Percentiles rank a stretch among this genome's conserved stretches.
phyloP scores from a whole-genome alignment of 2,888 invertebrate genomes.

The Clostera curtula region DNA sequence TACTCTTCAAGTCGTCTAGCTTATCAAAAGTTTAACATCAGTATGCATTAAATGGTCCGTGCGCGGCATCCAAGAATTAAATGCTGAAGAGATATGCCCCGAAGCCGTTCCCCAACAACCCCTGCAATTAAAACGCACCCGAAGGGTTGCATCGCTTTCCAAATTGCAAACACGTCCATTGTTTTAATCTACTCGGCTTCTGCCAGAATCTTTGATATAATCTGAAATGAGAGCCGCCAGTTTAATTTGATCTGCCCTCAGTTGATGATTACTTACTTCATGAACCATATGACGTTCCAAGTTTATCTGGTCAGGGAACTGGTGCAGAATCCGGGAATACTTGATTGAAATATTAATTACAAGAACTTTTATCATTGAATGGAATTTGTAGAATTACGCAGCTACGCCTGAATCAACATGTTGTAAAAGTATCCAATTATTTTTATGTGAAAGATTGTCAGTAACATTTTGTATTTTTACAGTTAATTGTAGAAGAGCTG shows the following conservation, averaged over 20 bases:
- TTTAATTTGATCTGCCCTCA: conserved; percentile 29
- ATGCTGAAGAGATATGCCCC: conserved; percentile 41
- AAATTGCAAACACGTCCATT: conserved; percentile 71
- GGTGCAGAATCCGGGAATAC: conserved; percentile 41
- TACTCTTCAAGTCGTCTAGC: conserved; percentile 12
- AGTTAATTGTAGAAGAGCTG: too few relatives aligned
- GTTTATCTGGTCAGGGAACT: conserved; percentile 28
- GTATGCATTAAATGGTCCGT: conserved; percentile 44
- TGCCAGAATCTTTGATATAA: conserved; percentile 51
- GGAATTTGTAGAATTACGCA: too few relatives aligned
- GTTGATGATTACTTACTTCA: conserved; percentile 11
- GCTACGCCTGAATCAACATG: too few relatives aligned
- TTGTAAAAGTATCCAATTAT: too few relatives aligned
- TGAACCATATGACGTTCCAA: conserved; percentile 23
- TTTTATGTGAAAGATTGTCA: too few relatives aligned
- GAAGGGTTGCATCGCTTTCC: conserved; percentile 65
- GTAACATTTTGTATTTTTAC: too few relatives aligned
- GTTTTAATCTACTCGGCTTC: conserved; percentile 66
- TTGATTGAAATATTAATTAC: conserved; percentile 64
- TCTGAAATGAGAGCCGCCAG: conserved; percentile 39
- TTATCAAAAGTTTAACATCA: conserved; percentile 34
- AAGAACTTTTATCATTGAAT: too few relatives aligned
- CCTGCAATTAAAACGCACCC: conserved; percentile 70
- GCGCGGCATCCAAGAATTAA: conserved; percentile 42
- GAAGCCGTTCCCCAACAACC: conserved; percentile 36